Evolutionary conservation across 2,888 invertebrate genomes (phyloP).

Genomic region (Julus scandinavius): DNA sequence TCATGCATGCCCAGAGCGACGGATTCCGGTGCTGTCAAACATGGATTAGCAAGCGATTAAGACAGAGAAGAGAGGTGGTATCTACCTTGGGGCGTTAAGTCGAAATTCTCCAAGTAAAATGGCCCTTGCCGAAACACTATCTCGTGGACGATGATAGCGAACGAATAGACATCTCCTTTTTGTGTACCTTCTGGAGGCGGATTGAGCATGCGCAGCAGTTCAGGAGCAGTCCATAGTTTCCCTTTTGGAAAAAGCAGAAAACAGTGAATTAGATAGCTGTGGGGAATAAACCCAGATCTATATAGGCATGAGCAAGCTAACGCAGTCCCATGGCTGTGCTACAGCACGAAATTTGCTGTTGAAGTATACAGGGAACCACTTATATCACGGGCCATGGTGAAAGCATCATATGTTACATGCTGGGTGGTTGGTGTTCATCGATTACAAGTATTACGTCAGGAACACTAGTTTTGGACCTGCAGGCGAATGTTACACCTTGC

Average conservation of each 20-base stretch:
- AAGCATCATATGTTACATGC: background rate
- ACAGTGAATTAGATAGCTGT: conserved; percentile 5
- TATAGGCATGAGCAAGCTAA: background rate
- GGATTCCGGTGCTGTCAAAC: background rate
- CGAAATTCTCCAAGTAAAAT: conserved; percentile 71
- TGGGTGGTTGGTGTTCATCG: background rate
- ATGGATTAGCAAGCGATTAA: conserved; percentile 6
- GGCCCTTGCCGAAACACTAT: conserved; percentile 88
- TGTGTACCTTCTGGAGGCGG: conserved; percentile 70
- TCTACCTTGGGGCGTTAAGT: conserved; percentile 56
- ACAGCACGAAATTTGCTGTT: background rate
- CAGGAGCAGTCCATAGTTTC: conserved; percentile 92
- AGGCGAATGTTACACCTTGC: background rate
- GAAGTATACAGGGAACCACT: background rate
- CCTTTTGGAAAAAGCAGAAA: conserved; percentile 69
- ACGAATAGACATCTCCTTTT: conserved; percentile 95
- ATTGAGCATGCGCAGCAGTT: conserved; percentile 78
- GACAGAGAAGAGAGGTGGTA: conserved; percentile 47
- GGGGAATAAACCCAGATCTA: background rate
- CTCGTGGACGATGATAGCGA: conserved; percentile 76
- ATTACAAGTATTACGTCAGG: background rate
- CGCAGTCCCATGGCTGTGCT: background rate
- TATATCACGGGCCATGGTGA: background rate
- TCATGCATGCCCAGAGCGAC: background rate
- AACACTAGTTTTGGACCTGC: background rate